These are phyloP conservation scores for Seira musarum DNA, from an alignment of 2,888 invertebrate genomes.

Conservation along the genomic window DNA sequence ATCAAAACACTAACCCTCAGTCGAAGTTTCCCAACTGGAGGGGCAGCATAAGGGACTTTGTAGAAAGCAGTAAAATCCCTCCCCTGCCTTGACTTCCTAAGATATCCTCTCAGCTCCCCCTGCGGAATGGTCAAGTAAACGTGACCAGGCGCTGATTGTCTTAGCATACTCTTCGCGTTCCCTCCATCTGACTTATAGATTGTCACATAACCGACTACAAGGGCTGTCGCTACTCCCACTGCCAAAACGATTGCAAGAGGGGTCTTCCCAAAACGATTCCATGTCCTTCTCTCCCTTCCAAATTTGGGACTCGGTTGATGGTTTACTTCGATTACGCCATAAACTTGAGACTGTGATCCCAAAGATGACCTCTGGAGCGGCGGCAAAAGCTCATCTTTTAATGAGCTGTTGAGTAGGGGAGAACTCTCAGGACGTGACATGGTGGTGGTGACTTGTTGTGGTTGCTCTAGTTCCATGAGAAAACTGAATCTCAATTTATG, in stretches of 20 bases:
- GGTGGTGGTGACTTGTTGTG: no score
- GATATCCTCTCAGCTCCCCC: slow-evolving; percentile 22
- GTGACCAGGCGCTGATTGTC: slow-evolving; percentile 3
- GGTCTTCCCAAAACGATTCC: no score
- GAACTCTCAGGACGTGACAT: neutral
- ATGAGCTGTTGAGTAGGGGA: neutral
- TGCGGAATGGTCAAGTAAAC: slow-evolving; percentile 18
- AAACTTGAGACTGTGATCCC: neutral
- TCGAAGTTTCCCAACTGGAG: slow-evolving; percentile 12
- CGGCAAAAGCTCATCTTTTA: neutral
- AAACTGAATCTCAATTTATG: no score
- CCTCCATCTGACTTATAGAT: no score
- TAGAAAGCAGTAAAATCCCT: slow-evolving; percentile 27
- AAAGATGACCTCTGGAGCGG: neutral
- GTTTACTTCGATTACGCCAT: no score
- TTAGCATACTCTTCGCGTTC: no score
- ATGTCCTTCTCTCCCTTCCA: no score
- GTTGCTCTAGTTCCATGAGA: no score
- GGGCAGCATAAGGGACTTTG: slow-evolving; percentile 33
- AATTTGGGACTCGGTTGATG: no score
- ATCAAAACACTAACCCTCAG: slow-evolving; percentile 12
- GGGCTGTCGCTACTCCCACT: no score
- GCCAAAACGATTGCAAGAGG: no score
- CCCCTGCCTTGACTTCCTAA: slow-evolving; percentile 23
- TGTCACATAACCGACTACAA: no score